phyloP scores from a whole-genome alignment of 2,888 invertebrate species.

The Hydraecia micacea region DNA sequence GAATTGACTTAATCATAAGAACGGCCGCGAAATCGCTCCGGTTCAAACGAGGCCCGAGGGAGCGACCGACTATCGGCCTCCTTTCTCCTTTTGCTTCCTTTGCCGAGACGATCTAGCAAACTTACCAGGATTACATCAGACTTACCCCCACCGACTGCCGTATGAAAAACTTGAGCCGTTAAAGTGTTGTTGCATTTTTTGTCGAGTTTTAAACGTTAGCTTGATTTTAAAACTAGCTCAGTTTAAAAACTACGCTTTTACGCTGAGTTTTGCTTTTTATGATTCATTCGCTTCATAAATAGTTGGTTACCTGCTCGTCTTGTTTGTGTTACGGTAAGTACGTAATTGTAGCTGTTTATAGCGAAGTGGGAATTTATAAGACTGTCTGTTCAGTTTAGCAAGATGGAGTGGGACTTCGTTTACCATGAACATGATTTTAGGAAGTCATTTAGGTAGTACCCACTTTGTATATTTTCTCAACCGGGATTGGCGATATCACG shows the following conservation, averaged over 20 bases:
- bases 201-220: slow-evolving; percentile 73
- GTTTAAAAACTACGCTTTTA: slow-evolving; percentile 67
- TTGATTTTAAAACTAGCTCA: slow-evolving; percentile 70
- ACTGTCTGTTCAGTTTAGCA: slow-evolving; percentile 1
- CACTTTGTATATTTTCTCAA: background rate
- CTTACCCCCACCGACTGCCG: slow-evolving; percentile 75
- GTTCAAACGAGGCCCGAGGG: slow-evolving; percentile 87
- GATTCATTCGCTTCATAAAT: slow-evolving; percentile 56
- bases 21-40: slow-evolving; percentile 87
- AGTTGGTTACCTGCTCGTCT: slow-evolving; percentile 49
- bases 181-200: slow-evolving; percentile 79
- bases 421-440: background rate
- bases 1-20: slow-evolving; percentile 89
- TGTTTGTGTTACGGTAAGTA: slow-evolving; percentile 35
- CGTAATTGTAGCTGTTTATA: slow-evolving; percentile 25
- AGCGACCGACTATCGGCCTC: slow-evolving; percentile 79
- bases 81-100: slow-evolving; percentile 73
- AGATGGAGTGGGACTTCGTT: slow-evolving; percentile 5
- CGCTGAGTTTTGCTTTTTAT: slow-evolving; percentile 59
- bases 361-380: background rate
- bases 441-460: background rate
- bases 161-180: slow-evolving; percentile 77
- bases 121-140: slow-evolving; percentile 81
- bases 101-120: slow-evolving; percentile 71
- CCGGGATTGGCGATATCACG: background rate